Conservation (phyloP, 2,797 vertebrate species). For the Epinephelus awoara region DNA sequence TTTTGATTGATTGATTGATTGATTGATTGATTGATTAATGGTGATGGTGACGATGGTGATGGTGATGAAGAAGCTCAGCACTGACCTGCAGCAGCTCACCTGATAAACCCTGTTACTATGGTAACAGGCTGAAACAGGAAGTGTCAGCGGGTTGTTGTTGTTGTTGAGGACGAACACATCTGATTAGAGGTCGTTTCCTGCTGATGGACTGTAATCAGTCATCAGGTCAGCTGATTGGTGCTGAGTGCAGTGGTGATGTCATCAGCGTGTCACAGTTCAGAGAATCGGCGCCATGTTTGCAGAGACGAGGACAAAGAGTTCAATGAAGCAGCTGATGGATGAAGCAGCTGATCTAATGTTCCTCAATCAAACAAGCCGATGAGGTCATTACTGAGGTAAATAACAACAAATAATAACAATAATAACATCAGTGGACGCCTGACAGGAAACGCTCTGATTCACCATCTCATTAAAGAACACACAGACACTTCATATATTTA, state of each 20-base stretch:
- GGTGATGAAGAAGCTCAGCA: no score
- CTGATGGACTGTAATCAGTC: slow-evolving; percentile 38
- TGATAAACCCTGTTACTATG: no score
- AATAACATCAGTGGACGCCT: no score
- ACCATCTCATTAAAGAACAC: no score
- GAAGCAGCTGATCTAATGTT: slow-evolving; percentile 49
- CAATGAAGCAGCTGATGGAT: slow-evolving; percentile 23
- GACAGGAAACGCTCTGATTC: no score
- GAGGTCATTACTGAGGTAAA: no score
- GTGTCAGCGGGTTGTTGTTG: background rate
- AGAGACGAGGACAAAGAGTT: background rate
- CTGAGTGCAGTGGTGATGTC: slow-evolving; percentile 39
- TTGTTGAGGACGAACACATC: slow-evolving; percentile 15
- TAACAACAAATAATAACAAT: no score
- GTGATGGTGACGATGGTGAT: no score
- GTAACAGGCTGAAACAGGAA: slow-evolving; percentile 22
- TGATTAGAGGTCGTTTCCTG: slow-evolving; percentile 33
- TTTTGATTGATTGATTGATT: no score
- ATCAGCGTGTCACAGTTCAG: slow-evolving; percentile 24
- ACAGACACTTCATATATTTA: no score
- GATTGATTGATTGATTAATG: no score
- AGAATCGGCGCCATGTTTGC: slow-evolving; percentile 27
- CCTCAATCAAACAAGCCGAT: slow-evolving; percentile 20
- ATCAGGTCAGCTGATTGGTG: slow-evolving; percentile 10
- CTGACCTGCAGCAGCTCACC: no score